These are phyloP conservation scores for Leptopilina boulardi DNA, from an alignment of 1,140 invertebrate species.

Conservation along the genomic window DNA sequence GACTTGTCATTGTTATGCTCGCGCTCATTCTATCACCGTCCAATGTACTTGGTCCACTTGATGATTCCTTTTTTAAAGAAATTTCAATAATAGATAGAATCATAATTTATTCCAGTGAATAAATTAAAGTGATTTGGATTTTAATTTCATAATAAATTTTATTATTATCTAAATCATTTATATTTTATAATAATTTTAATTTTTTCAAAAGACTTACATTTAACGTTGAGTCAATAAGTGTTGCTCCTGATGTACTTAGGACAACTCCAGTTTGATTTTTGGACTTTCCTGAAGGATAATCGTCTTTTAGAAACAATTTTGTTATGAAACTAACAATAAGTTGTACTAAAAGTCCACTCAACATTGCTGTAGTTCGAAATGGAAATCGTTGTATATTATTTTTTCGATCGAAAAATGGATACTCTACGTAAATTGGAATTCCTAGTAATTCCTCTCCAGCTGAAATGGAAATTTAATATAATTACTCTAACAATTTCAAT, in stretches of 20 bases:
- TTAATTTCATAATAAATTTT: no score
- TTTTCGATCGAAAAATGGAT: slow-evolving; percentile 79
- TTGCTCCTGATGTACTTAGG: slow-evolving; percentile 71
- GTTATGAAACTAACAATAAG: slow-evolving; percentile 77
- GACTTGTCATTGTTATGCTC: background rate
- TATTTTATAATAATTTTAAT: no score
- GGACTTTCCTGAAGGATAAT: slow-evolving; percentile 75
- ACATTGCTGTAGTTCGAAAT: slow-evolving; percentile 78
- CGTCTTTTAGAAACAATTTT: slow-evolving; percentile 77
- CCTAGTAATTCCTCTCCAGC: slow-evolving; percentile 81
- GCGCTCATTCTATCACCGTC: background rate
- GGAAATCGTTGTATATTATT: slow-evolving; percentile 78
- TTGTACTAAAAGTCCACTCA: slow-evolving; percentile 79
- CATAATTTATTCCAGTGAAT: background rate
- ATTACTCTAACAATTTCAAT: background rate
- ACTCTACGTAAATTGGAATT: slow-evolving; percentile 80
- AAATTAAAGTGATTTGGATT: background rate
- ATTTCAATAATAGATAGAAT: background rate
- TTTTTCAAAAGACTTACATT: slow-evolving; percentile 41
- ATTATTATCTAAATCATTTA: background rate
- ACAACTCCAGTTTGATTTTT: slow-evolving; percentile 69
- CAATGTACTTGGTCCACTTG: slow-evolving; percentile 20
- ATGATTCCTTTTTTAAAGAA: background rate
- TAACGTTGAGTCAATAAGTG: slow-evolving; percentile 67
- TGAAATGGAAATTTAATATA: slow-evolving; percentile 46